phyloP scores from a whole-genome alignment of 2,113 vertebrate species.

The Puffinus mauretanicus region DNA sequence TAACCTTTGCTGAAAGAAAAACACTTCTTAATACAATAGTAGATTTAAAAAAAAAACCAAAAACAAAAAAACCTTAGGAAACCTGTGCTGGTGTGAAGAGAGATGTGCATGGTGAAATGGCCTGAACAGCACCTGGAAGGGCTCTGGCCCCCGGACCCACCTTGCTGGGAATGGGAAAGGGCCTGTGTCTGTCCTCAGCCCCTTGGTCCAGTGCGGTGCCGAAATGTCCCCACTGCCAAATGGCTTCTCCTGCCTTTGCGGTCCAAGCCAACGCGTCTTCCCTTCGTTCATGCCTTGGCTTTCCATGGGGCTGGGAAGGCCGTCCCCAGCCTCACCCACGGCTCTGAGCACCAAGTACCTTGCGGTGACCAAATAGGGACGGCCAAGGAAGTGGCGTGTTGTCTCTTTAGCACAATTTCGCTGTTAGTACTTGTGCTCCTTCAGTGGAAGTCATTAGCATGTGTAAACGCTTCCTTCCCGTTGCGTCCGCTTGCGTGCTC shows the following conservation, averaged over 20 bases:
- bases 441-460: conserved; percentile 45
- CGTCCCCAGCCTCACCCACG: accelerated
- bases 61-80: not conserved
- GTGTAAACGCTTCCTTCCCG: conserved; percentile 57
- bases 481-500: conserved; percentile 39
- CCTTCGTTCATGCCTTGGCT: not conserved
- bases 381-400: not conserved
- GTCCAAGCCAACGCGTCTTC: accelerated
- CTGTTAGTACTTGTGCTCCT: conserved; percentile 22
- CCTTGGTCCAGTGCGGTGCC: not conserved
- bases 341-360: not conserved
- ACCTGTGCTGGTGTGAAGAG: not conserved
- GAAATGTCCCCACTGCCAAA: not conserved
- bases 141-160: not conserved
- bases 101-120: not conserved
- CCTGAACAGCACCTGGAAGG: not conserved
- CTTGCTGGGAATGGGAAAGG: not conserved
- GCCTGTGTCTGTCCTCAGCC: accelerated
- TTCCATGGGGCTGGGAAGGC: not conserved
- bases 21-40: conserved; percentile 54
- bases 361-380: not conserved
- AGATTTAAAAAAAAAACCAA: not conserved
- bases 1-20: conserved; percentile 61
- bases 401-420: not conserved
- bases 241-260: not conserved